A percentile compares a stretch with the other conserved stretches of the same genome.
phyloP scores from a whole-genome alignment of 2,113 vertebrate species.

The Strix uralensis region DNA sequence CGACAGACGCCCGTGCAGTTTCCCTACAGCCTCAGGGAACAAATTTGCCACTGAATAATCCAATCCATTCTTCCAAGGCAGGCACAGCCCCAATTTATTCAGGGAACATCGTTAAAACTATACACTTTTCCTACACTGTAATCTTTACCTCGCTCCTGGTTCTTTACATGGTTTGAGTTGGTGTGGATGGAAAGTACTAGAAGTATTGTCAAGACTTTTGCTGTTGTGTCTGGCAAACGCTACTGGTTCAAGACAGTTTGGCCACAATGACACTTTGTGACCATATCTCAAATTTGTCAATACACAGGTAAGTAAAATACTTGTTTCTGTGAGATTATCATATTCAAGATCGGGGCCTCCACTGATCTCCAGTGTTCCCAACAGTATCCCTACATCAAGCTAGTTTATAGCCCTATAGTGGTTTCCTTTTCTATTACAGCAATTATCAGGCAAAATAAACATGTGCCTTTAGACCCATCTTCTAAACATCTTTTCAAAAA shows the following conservation, averaged over 20 bases:
- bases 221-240: not conserved
- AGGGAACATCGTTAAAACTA: not conserved
- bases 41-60: not conserved
- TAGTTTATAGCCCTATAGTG: not conserved
- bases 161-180: not conserved
- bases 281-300: not conserved
- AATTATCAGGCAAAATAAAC: conserved; percentile 14
- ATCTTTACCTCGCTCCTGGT: not conserved
- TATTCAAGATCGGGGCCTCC: not conserved
- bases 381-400: not conserved
- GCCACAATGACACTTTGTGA: not conserved
- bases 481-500: conserved; percentile 7
- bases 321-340: not conserved
- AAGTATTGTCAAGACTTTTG: not conserved
- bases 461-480: not conserved
- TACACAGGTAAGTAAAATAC: not conserved
- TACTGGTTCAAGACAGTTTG: not conserved
- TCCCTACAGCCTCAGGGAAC: not conserved
- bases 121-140: not conserved
- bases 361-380: not conserved
- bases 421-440: not conserved
- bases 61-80: not conserved
- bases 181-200: not conserved
- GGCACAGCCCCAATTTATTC: not conserved
- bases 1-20: not conserved